A percentile compares a stretch with the other conserved stretches of the same genome.
Conservation (phyloP, 2,113 vertebrate genomes). For the Ondatra zibethicus region DNA sequence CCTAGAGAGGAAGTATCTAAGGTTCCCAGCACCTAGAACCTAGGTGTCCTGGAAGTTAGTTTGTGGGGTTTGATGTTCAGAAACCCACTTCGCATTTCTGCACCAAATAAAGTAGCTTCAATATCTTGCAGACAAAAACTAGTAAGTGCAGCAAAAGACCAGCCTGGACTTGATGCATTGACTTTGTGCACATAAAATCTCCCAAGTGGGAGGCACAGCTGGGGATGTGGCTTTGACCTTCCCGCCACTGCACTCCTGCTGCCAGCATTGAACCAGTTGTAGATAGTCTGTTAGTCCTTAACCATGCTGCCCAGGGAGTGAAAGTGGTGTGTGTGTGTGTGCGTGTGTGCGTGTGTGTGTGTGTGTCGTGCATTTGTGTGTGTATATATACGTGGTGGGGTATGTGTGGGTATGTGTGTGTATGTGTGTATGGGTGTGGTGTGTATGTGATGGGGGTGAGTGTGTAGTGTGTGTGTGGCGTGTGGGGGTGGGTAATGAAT, state of each 20-base stretch:
- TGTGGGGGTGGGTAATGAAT: background rate
- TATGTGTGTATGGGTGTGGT: background rate
- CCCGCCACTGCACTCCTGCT: background rate
- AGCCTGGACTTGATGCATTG: background rate
- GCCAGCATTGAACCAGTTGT: background rate
- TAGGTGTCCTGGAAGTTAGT: background rate
- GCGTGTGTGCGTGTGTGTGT: too few species aligned
- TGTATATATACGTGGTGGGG: background rate
- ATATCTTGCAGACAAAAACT: background rate
- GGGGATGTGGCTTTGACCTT: background rate
- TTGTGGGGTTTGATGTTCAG: background rate
- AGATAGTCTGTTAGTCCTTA: conserved; percentile 57
- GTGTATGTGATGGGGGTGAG: background rate
- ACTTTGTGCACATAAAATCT: background rate
- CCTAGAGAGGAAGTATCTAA: background rate
- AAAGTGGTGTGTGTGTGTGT: too few species aligned
- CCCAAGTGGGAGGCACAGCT: too few species aligned
- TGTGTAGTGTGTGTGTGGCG: background rate
- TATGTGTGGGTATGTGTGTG: background rate
- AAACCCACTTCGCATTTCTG: background rate
- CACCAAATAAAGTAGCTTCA: background rate
- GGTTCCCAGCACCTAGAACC: background rate
- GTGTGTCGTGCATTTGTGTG: too few species aligned
- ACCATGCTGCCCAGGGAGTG: background rate
- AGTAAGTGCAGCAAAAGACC: background rate